Evolutionary conservation across 2,113 vertebrate genomes (phyloP).

Genomic region (Limnothrissa miodon): DNA sequence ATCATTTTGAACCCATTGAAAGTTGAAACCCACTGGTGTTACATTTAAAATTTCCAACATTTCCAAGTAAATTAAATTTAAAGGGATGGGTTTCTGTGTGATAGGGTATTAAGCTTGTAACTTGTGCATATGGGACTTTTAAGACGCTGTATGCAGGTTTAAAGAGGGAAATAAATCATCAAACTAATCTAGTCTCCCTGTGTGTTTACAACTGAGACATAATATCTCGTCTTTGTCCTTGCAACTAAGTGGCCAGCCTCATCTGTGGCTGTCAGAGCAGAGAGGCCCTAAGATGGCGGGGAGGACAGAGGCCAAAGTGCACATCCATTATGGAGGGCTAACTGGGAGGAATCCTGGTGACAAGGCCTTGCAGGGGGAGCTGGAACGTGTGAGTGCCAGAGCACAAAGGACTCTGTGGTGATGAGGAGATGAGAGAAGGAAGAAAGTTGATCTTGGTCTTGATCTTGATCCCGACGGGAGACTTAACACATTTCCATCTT

Average conservation of each 20-base stretch:
- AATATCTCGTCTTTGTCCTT: background rate
- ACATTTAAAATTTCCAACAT: too few species aligned
- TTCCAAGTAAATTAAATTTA: too few species aligned
- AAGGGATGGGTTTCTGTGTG: background rate
- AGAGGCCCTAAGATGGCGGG: background rate
- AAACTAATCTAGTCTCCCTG: background rate
- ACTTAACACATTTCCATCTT: background rate
- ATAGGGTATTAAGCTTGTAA: background rate
- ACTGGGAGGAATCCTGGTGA: constrained; percentile 15
- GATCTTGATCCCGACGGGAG: too few species aligned
- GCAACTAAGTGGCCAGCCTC: background rate
- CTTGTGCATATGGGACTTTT: too few species aligned
- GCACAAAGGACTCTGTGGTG: background rate
- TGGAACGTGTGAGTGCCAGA: background rate
- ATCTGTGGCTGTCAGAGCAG: background rate
- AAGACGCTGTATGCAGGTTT: too few species aligned
- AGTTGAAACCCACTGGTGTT: too few species aligned
- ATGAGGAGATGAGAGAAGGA: background rate
- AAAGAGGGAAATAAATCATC: background rate
- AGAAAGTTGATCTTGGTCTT: background rate
- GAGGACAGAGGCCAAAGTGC: background rate
- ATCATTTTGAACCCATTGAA: too few species aligned
- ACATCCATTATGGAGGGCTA: constrained; percentile 6
- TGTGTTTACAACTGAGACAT: background rate
- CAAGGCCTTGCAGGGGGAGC: background rate